phyloP scores from a whole-genome alignment of 2,797 vertebrate genomes.

The Spinibarbus caldwelli region DNA sequence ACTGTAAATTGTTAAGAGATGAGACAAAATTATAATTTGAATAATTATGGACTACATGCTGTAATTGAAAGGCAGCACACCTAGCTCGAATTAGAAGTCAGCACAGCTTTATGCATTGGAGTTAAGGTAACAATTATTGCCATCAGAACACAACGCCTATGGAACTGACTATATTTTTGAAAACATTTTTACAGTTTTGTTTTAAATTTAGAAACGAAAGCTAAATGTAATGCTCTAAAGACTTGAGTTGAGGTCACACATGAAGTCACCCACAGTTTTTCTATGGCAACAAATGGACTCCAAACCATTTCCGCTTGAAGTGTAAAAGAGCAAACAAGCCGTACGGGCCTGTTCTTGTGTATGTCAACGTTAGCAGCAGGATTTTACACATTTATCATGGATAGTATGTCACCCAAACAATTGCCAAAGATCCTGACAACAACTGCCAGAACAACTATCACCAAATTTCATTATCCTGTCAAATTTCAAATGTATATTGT shows the following conservation, averaged over 20 bases:
- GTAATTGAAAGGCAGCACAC: constrained; percentile 21
- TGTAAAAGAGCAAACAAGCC: constrained; percentile 33
- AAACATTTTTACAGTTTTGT: neutral
- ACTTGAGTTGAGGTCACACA: constrained; percentile 18
- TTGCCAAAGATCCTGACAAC: neutral
- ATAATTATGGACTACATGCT: neutral
- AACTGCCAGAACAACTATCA: neutral
- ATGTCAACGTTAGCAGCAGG: neutral
- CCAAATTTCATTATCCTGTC: neutral
- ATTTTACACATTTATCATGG: neutral
- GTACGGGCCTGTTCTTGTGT: constrained; percentile 54
- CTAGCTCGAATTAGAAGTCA: constrained; percentile 6
- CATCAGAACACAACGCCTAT: neutral
- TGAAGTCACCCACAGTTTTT: neutral
- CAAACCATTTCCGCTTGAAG: constrained; percentile 41
- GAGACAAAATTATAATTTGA: constrained; percentile 23
- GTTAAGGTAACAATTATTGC: neutral
- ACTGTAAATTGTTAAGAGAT: constrained; percentile 29
- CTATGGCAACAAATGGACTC: constrained; percentile 40
- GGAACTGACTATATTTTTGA: neutral
- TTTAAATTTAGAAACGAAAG: neutral
- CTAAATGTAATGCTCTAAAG: neutral
- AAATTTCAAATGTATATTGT: neutral
- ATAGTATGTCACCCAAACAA: neutral
- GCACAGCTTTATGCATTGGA: neutral